Percentiles rank a stretch among this genome's conserved stretches.
phyloP scores from a whole-genome alignment of 2,888 invertebrate species.

The Eucera pruinosa region DNA sequence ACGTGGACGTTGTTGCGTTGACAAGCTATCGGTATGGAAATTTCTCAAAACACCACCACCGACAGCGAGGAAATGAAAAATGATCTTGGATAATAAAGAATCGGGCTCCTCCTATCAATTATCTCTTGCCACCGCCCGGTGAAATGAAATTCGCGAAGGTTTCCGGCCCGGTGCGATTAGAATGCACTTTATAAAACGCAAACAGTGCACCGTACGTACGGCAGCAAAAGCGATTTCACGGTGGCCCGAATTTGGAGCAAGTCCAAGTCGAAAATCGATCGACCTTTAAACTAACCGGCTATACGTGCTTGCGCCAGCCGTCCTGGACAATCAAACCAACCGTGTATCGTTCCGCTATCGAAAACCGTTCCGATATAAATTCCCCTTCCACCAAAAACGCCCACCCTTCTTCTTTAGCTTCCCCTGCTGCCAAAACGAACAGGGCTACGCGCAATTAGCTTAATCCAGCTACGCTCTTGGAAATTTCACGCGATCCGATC shows the following conservation, averaged over 20 bases:
- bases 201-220: slow-evolving; percentile 44
- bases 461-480: no score
- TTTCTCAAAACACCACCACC: no score
- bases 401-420: no score
- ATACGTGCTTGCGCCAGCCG: neutral
- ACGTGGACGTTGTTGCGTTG: no score
- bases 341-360: slow-evolving; percentile 7
- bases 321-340: slow-evolving; percentile 19
- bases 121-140: no score
- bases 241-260: slow-evolving; percentile 60
- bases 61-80: no score
- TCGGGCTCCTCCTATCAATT: no score
- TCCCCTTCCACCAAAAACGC: neutral
- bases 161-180: neutral
- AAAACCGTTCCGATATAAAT: slow-evolving; percentile 14
- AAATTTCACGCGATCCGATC: no score
- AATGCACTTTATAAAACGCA: slow-evolving; percentile 43
- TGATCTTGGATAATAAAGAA: no score
- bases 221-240: slow-evolving; percentile 56
- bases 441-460: no score
- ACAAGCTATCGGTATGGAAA: no score
- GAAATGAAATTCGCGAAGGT: neutral
- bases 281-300: slow-evolving; percentile 58
- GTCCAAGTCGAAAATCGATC: slow-evolving; percentile 69
- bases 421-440: no score